These are phyloP conservation scores for Xestia rhomboidea DNA, from an alignment of 2,888 invertebrate species.

Conservation along the genomic window DNA sequence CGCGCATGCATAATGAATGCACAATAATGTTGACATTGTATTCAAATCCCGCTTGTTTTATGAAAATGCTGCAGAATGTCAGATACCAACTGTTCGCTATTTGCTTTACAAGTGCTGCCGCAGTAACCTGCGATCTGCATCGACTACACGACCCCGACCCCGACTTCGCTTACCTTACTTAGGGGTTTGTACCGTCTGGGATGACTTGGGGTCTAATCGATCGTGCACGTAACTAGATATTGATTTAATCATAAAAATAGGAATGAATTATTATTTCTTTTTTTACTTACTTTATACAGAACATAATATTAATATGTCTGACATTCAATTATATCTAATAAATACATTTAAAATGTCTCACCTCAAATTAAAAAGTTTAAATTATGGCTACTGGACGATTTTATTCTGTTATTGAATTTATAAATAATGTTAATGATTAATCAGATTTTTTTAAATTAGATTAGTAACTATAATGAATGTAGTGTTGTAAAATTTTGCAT, in stretches of 20 bases:
- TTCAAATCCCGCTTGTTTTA: constrained; percentile 66
- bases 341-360: background rate
- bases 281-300: background rate
- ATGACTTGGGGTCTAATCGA: background rate
- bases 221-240: background rate
- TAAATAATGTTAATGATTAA: too few species aligned
- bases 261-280: background rate
- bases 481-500: too few species aligned
- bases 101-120: constrained; percentile 38
- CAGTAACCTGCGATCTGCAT: background rate
- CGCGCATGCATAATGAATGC: constrained; percentile 66
- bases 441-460: too few species aligned
- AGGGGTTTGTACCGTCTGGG: too few species aligned
- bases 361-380: too few species aligned
- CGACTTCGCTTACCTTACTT: background rate
- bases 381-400: too few species aligned
- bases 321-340: background rate
- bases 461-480: too few species aligned
- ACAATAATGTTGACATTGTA: constrained; percentile 68
- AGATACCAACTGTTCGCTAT: constrained; percentile 51
- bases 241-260: background rate
- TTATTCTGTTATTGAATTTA: too few species aligned
- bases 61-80: constrained; percentile 61
- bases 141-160: background rate
- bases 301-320: background rate